phyloP scores from a whole-genome alignment of 2,797 vertebrate species.

The Alectoris magna region DNA sequence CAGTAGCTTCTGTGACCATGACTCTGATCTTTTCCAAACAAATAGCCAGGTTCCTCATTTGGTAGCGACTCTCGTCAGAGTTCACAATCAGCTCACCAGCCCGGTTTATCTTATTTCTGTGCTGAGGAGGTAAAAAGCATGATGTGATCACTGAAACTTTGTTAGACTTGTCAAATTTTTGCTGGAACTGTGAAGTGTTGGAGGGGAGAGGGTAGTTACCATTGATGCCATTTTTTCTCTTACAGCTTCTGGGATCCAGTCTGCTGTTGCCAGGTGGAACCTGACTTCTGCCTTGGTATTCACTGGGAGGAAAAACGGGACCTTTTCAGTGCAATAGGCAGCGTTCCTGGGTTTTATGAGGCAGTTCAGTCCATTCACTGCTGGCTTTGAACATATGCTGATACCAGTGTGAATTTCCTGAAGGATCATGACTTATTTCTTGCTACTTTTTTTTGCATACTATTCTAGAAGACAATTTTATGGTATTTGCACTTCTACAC shows the following conservation, averaged over 20 bases:
- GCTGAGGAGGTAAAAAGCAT: constrained; percentile 64
- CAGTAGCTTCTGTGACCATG: constrained; percentile 85
- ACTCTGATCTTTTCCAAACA: constrained; percentile 90
- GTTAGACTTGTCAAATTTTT: rapidly evolving
- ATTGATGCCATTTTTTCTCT: constrained; percentile 83
- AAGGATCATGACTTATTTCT: background rate
- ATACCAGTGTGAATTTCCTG: background rate
- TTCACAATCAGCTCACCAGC: constrained; percentile 90
- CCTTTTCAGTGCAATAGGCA: background rate
- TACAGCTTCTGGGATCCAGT: constrained; percentile 91
- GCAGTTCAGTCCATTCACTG: background rate
- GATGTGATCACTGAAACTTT: background rate
- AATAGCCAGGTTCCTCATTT: constrained; percentile 89
- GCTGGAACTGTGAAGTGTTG: rapidly evolving
- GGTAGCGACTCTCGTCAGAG: constrained; percentile 90
- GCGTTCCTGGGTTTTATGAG: background rate
- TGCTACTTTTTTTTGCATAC: background rate
- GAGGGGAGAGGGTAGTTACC: constrained; percentile 73
- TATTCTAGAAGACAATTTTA: background rate
- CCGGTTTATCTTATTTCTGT: constrained; percentile 90
- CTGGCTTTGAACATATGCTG: background rate
- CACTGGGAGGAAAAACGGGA: constrained; percentile 63
- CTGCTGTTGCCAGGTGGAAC: constrained; percentile 91
- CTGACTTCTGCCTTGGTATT: constrained; percentile 93
- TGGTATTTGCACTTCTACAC: background rate